Evolutionary conservation across 2,888 invertebrate genomes (phyloP).

Genomic region (Drosophila neonasuta): DNA sequence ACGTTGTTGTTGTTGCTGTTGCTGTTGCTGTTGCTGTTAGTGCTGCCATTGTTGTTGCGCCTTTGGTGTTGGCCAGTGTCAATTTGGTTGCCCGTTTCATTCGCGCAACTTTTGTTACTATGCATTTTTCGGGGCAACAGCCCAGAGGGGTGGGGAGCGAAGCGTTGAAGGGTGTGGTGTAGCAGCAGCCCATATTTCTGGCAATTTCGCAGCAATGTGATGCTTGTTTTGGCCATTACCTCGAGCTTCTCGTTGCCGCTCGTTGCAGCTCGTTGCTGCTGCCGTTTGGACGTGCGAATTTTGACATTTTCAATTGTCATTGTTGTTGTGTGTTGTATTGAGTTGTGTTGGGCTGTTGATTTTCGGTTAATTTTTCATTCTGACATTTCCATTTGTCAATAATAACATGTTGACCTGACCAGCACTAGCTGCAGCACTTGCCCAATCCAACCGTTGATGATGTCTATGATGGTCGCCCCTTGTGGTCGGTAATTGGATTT

Average conservation of each 20-base stretch:
- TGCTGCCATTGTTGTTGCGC: constrained; percentile 26
- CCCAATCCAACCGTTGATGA: constrained; percentile 38
- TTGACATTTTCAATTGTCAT: constrained; percentile 75
- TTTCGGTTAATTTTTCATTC: constrained; percentile 76
- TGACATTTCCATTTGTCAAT: constrained; percentile 79
- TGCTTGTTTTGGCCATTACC: constrained; percentile 55
- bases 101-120: constrained; percentile 56
- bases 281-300: constrained; percentile 48
- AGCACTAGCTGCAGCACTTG: constrained; percentile 19
- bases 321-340: constrained; percentile 24
- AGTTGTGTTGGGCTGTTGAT: constrained; percentile 56
- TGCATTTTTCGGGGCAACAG: constrained; percentile 29
- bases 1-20: constrained; percentile 37
- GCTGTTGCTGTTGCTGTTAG: constrained; percentile 10
- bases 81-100: constrained; percentile 54
- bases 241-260: constrained; percentile 20
- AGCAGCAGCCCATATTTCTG: constrained; percentile 36
- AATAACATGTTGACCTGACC: constrained; percentile 69
- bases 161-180: background rate
- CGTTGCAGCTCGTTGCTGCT: constrained; percentile 11
- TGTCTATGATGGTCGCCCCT: constrained; percentile 7
- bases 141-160: background rate
- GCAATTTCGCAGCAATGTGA: constrained; percentile 42
- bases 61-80: constrained; percentile 59
- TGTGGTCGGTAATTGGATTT: constrained; percentile 59